phyloP scores from a whole-genome alignment of 1,140 invertebrate genomes.

The Drosophila auraria region DNA sequence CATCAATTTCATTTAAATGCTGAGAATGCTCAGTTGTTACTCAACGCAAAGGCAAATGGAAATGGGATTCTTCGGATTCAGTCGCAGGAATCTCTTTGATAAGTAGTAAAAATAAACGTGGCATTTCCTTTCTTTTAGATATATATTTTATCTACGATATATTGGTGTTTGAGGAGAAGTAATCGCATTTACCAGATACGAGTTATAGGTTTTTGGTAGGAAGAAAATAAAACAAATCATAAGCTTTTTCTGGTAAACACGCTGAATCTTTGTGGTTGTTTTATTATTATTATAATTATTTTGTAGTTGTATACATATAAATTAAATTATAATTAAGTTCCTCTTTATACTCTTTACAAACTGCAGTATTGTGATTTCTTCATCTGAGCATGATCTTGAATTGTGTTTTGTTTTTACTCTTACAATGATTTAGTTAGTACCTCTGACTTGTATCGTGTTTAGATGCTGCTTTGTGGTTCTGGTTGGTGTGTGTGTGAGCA shows the following conservation, averaged over 20 bases:
- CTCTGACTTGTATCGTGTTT: slow-evolving; percentile 41
- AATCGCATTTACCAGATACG: slow-evolving; percentile 43
- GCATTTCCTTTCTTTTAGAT: slow-evolving; percentile 33
- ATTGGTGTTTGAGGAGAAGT: slow-evolving; percentile 30
- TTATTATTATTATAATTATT: slow-evolving; percentile 68
- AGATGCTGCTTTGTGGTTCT: slow-evolving; percentile 14
- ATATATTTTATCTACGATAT: slow-evolving; percentile 31
- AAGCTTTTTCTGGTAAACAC: slow-evolving; percentile 57
- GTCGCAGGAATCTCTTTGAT: slow-evolving; percentile 49
- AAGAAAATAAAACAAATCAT: slow-evolving; percentile 32
- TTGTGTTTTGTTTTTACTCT: slow-evolving; percentile 40
- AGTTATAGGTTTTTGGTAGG: neutral
- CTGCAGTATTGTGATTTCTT: slow-evolving; percentile 47
- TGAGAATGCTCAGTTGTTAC: slow-evolving; percentile 44
- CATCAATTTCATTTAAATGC: slow-evolving; percentile 72
- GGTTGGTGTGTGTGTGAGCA: slow-evolving; percentile 2
- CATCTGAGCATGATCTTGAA: slow-evolving; percentile 55
- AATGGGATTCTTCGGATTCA: slow-evolving; percentile 39
- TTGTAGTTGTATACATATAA: slow-evolving; percentile 77
- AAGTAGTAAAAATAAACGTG: slow-evolving; percentile 8
- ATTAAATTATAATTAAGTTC: slow-evolving; percentile 75
- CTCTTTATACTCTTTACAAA: slow-evolving; percentile 59
- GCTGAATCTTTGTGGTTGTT: slow-evolving; percentile 52
- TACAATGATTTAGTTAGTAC: slow-evolving; percentile 44
- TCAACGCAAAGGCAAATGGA: slow-evolving; percentile 46